A percentile compares a stretch with the other conserved stretches of the same genome.
phyloP scores from a whole-genome alignment of 1,140 invertebrate species.

The Drosophila bifasciata region DNA sequence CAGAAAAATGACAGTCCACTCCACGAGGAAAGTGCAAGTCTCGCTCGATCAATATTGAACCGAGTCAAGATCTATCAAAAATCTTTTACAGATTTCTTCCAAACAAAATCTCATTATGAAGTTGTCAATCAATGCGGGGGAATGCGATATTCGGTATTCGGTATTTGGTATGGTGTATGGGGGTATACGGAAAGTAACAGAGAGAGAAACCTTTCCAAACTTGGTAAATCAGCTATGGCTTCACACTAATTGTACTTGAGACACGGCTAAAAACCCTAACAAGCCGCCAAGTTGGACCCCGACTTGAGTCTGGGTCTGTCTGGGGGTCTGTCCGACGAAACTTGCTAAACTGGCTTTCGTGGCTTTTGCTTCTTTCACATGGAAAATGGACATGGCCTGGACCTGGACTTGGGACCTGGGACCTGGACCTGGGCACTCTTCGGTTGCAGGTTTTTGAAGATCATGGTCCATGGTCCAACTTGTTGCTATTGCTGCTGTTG shows the following conservation, averaged over 20 bases:
- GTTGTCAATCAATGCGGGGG: slow-evolving; percentile 24
- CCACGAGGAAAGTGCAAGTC: slow-evolving; percentile 31
- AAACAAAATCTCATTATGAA: slow-evolving; percentile 11
- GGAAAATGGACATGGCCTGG: slow-evolving; percentile 5
- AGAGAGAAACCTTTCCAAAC: slow-evolving; percentile 10
- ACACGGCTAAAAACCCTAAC: slow-evolving; percentile 30
- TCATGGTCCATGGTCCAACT: slow-evolving; percentile 69
- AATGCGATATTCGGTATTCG: too few relatives aligned
- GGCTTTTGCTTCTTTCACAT: slow-evolving; percentile 59
- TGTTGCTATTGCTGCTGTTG: slow-evolving; percentile 52
- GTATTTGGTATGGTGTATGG: not conserved
- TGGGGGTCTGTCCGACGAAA: slow-evolving; percentile 41
- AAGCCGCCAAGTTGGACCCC: slow-evolving; percentile 24
- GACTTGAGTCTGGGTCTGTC: slow-evolving; percentile 9
- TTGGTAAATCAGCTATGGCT: slow-evolving; percentile 4
- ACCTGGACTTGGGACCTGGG: slow-evolving; percentile 19
- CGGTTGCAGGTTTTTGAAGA: slow-evolving; percentile 76
- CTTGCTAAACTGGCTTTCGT: slow-evolving; percentile 72
- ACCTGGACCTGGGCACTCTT: slow-evolving; percentile 44
- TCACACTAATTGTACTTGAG: slow-evolving; percentile 33
- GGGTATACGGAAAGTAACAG: not conserved
- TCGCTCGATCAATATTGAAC: slow-evolving; percentile 8
- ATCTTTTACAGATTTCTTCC: not conserved
- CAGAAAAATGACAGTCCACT: slow-evolving; percentile 15
- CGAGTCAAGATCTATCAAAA: slow-evolving; percentile 10